Evolutionary conservation across 1,140 invertebrate species (phyloP).

Genomic region (Zaprionus tsacasi): DNA sequence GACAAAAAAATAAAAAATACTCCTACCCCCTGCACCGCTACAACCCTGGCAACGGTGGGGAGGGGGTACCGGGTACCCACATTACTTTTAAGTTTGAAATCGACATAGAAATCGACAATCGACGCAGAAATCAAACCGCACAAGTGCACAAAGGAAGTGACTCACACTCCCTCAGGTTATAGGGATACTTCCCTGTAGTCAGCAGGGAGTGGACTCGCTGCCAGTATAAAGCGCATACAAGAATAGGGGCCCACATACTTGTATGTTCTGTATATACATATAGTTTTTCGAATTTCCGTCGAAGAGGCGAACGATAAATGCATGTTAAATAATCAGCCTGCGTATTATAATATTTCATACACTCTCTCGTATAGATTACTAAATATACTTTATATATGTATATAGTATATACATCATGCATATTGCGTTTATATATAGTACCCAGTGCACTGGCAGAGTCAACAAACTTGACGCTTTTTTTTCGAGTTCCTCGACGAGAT

Average conservation of each 20-base stretch:
- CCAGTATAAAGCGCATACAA: constrained; percentile 58
- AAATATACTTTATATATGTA: constrained; percentile 38
- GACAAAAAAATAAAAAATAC: constrained; percentile 53
- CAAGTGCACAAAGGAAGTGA: constrained; percentile 77
- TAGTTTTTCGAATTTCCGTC: constrained; percentile 49
- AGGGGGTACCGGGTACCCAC: constrained; percentile 1
- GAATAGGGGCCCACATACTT: constrained; percentile 59
- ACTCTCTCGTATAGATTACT: constrained; percentile 24
- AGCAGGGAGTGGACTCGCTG: too few relatives aligned
- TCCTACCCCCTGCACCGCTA: too few relatives aligned
- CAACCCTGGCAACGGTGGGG: too few relatives aligned
- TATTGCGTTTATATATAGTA: background rate
- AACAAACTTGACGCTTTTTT: constrained; percentile 35
- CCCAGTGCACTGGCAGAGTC: constrained; percentile 24
- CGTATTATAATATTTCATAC: constrained; percentile 20
- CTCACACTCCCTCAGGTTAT: constrained; percentile 39
- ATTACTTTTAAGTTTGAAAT: constrained; percentile 17
- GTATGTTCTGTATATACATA: constrained; percentile 3
- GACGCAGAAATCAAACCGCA: constrained; percentile 51
- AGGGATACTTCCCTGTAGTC: background rate
- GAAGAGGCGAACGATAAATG: constrained; percentile 48
- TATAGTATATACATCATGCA: background rate
- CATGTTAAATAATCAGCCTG: constrained; percentile 54
- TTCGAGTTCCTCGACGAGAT: constrained; percentile 19
- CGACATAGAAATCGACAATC: constrained; percentile 11